Conservation (phyloP, 2,113 vertebrate species). For the Paraplagusia blochii region DNA sequence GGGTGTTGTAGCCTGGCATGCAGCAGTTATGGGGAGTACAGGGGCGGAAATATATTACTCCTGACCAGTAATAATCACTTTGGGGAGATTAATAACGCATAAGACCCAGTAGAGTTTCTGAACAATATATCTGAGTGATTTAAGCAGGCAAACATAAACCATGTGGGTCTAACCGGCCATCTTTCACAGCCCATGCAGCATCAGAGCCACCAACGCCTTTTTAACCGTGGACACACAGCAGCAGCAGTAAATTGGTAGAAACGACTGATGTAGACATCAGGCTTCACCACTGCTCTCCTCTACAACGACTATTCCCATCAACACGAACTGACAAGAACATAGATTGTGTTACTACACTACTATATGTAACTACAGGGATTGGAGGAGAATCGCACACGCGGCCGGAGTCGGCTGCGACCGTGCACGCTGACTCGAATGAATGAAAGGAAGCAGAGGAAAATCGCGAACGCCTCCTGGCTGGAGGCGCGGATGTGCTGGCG, state of each 20-base stretch:
- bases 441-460: slow-evolving; percentile 23
- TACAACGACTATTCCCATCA: not conserved
- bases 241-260: not conserved
- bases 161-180: slow-evolving; percentile 47
- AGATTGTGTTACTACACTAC: too few species aligned
- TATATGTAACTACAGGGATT: too few species aligned
- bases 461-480: slow-evolving; percentile 4
- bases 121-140: slow-evolving; percentile 29
- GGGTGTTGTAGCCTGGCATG: slow-evolving; percentile 15
- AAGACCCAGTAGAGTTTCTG: slow-evolving; percentile 15
- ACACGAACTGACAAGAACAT: too few species aligned
- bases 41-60: not conserved
- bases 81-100: not conserved
- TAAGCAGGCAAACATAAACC: slow-evolving; percentile 31
- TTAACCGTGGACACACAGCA: slow-evolving; percentile 20
- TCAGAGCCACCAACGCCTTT: slow-evolving; percentile 66
- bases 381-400: slow-evolving; percentile 23
- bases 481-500: slow-evolving; percentile 15
- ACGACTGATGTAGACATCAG: not conserved
- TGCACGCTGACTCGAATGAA: slow-evolving; percentile 56
- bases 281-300: not conserved
- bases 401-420: slow-evolving; percentile 49
- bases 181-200: slow-evolving; percentile 41
- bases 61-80: slow-evolving; percentile 7
- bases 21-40: slow-evolving; percentile 11